These are phyloP conservation scores for Ursus arctos DNA, from an alignment of 2,113 vertebrate species.

Conservation along the genomic window DNA sequence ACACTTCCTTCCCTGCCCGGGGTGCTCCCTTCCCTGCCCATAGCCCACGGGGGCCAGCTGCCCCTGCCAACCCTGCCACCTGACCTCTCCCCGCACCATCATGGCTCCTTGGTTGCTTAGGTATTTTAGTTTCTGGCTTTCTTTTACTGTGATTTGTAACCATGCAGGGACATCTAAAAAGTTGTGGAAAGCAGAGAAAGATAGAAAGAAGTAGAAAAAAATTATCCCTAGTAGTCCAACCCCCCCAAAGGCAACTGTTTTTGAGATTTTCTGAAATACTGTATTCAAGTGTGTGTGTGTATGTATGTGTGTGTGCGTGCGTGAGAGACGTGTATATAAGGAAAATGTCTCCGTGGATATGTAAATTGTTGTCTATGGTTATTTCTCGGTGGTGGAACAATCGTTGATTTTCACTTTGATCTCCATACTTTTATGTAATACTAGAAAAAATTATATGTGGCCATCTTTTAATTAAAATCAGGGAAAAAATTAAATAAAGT, in stretches of 20 bases:
- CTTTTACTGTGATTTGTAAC: not conserved
- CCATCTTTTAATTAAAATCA: constrained; percentile 50
- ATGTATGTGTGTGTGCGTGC: not conserved
- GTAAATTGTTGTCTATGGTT: not conserved
- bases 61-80: not conserved
- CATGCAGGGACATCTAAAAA: not conserved
- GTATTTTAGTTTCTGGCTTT: not conserved
- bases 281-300: not conserved
- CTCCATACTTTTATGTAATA: not conserved
- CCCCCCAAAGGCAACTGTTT: not conserved
- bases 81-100: not conserved
- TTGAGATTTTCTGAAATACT: constrained; percentile 48
- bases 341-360: not conserved
- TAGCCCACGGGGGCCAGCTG: too few relatives aligned
- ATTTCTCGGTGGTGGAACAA: constrained; percentile 3
- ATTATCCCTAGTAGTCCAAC: not conserved
- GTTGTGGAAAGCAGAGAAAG: constrained; percentile 30
- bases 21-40: too few relatives aligned
- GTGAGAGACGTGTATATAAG: not conserved
- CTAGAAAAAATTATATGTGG: not conserved
- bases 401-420: constrained; percentile 52
- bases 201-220: not conserved
- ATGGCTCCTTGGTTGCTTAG: not conserved
- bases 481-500: not conserved
- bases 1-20: not conserved